Conservation (phyloP, 2,888 invertebrate species). For the Herminia tarsipennalis region DNA sequence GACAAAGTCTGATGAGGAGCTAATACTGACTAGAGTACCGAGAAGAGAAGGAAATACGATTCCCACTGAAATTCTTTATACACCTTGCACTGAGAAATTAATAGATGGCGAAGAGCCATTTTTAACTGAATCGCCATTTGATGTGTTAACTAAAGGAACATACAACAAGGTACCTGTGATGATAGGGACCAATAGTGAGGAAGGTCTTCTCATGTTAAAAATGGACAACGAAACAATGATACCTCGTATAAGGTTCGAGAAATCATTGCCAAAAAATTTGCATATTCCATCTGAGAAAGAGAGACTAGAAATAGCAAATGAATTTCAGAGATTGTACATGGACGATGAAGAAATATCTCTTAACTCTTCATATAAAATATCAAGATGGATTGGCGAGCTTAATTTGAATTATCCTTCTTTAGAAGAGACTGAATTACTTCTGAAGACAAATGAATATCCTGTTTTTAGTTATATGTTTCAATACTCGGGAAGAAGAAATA, state of each 20-base stretch:
- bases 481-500: slow-evolving; percentile 62
- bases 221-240: slow-evolving; percentile 63
- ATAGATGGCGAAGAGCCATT: slow-evolving; percentile 71
- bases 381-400: slow-evolving; percentile 60
- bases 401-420: slow-evolving; percentile 54
- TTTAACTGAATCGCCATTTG: slow-evolving; percentile 61
- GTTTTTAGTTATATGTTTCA: slow-evolving; percentile 65
- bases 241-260: slow-evolving; percentile 54
- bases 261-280: slow-evolving; percentile 67
- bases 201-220: slow-evolving; percentile 61
- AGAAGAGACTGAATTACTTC: slow-evolving; percentile 60
- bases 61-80: slow-evolving; percentile 61
- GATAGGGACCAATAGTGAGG: slow-evolving; percentile 62
- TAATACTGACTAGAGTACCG: slow-evolving; percentile 64
- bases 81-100: slow-evolving; percentile 63
- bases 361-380: slow-evolving; percentile 57
- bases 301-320: slow-evolving; percentile 46
- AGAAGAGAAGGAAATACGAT: slow-evolving; percentile 57
- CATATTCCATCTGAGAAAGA: slow-evolving; percentile 50
- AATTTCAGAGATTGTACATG: slow-evolving; percentile 68
- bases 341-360: slow-evolving; percentile 56
- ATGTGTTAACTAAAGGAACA: slow-evolving; percentile 55
- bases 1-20: slow-evolving; percentile 60
- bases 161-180: slow-evolving; percentile 72
- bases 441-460: slow-evolving; percentile 53